phyloP scores from a whole-genome alignment of 1,140 invertebrate species.

The Zaprionus vittiger region DNA sequence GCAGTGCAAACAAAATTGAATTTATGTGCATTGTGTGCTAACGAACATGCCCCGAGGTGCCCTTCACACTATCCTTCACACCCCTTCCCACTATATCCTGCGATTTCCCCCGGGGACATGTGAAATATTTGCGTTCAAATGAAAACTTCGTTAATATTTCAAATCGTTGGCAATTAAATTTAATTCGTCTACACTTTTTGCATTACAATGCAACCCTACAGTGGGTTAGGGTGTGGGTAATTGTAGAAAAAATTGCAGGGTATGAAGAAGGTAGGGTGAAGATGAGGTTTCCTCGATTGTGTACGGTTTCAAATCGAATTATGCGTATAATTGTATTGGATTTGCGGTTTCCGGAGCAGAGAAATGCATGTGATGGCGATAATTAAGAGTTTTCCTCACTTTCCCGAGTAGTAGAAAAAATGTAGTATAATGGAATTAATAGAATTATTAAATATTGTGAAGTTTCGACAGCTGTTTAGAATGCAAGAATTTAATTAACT shows the following conservation, averaged over 20 bases:
- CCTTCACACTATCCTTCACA: neutral
- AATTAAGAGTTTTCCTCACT: conserved; percentile 27
- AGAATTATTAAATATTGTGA: neutral
- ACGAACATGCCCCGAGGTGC: neutral
- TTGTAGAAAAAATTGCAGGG: neutral
- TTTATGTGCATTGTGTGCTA: conserved; percentile 54
- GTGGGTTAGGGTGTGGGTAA: neutral
- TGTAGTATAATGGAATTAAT: neutral
- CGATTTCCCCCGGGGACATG: neutral
- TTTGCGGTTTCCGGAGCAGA: conserved; percentile 36
- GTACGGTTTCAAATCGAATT: conserved; percentile 37
- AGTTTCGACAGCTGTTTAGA: neutral
- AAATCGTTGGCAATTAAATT: conserved; percentile 71
- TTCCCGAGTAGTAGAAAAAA: neutral
- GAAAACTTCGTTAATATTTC: conserved; percentile 63
- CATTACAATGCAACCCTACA: conserved; percentile 25
- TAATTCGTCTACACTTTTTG: conserved; percentile 51
- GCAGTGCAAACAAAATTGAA: conserved; percentile 61
- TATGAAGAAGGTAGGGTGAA: neutral
- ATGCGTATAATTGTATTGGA: conserved; percentile 41
- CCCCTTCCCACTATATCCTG: too few species aligned
- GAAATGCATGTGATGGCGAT: conserved; percentile 20
- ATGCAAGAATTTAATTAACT: neutral
- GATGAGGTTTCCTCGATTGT: neutral
- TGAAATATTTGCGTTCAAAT: conserved; percentile 30